phyloP scores from a whole-genome alignment of 1,140 invertebrate genomes.

The Meloidogyne floridensis region DNA sequence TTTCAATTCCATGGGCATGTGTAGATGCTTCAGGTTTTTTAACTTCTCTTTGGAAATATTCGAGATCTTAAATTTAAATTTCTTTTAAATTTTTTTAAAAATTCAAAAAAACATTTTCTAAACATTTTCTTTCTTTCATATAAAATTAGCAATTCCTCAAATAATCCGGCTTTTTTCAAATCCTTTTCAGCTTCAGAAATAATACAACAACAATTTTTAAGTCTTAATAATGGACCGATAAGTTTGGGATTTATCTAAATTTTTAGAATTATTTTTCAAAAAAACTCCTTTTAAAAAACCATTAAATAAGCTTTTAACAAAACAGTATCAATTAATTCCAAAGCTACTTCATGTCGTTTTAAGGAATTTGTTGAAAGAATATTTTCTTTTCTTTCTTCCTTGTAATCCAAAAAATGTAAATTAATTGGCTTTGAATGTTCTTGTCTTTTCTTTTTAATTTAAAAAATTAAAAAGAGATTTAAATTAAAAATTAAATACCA shows the following conservation, averaged over 20 bases:
- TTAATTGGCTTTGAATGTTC: conserved; percentile 16
- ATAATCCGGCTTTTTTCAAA: conserved; percentile 82
- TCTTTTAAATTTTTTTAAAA: conserved; percentile 12
- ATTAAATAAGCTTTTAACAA: conserved; percentile 68
- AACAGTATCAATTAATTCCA: conserved; percentile 72
- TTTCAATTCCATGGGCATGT: conserved; percentile 74
- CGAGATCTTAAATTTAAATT: conserved; percentile 73
- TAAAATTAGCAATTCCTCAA: conserved; percentile 88
- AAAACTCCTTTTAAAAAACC: conserved; percentile 12
- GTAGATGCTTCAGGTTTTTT: conserved; percentile 77
- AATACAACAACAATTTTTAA: conserved; percentile 87
- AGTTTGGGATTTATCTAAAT: conserved; percentile 87
- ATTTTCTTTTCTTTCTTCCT: conserved; percentile 39
- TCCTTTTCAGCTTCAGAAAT: conserved; percentile 88
- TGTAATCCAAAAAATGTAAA: conserved; percentile 35
- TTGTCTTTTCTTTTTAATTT: conserved; percentile 11
- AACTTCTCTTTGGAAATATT: conserved; percentile 81
- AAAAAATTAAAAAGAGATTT: not conserved
- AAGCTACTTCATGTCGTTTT: conserved; percentile 30
- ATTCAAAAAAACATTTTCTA: conserved; percentile 71
- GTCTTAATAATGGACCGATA: conserved; percentile 82
- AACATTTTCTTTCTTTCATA: conserved; percentile 91
- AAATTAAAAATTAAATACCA: conserved; percentile 20
- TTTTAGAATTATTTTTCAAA: conserved; percentile 10
- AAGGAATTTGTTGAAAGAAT: conserved; percentile 35